Conservation (phyloP, 1,140 invertebrate species). For the Nebria ingens region DNA sequence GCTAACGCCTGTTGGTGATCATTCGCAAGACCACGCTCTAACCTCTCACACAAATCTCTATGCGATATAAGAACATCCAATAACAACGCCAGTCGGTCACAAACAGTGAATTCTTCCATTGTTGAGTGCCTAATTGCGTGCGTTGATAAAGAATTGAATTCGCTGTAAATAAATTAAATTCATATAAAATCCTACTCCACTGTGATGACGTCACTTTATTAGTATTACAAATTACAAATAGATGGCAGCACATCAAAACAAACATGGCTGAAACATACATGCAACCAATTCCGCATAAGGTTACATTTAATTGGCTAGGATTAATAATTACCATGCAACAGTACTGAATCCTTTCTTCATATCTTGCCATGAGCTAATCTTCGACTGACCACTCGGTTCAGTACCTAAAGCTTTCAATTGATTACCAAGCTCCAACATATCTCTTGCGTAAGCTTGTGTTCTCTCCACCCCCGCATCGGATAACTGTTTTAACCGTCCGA, state of each 20-base stretch:
- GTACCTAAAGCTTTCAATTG: conserved; percentile 30
- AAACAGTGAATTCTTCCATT: conserved; percentile 40
- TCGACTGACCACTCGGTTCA: conserved; percentile 30
- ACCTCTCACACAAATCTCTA: conserved; percentile 55
- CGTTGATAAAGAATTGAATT: conserved; percentile 26
- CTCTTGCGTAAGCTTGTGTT: conserved; percentile 36
- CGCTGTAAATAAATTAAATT: conserved; percentile 23
- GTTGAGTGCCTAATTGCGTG: conserved; percentile 27
- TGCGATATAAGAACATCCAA: conserved; percentile 52
- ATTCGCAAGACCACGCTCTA: conserved; percentile 55
- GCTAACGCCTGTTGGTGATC: conserved; percentile 59
- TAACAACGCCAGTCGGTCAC: conserved; percentile 50
- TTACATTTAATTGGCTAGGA: too few relatives aligned
- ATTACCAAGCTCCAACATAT: conserved; percentile 37
- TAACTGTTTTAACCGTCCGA: conserved; percentile 41
- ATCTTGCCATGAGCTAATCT: conserved; percentile 39
- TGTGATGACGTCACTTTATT: too few relatives aligned
- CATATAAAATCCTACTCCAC: too few relatives aligned
- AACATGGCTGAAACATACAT: too few relatives aligned
- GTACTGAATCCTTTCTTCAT: conserved; percentile 42
- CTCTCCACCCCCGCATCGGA: conserved; percentile 39
- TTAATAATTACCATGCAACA: conserved; percentile 40
- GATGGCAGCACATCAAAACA: too few relatives aligned
- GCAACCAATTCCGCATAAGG: too few relatives aligned
- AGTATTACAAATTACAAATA: too few relatives aligned